Base-by-base conservation (phyloP, 53 echinoderm and acorn worm genomes). In the Paracentrotus lividus region DNA sequence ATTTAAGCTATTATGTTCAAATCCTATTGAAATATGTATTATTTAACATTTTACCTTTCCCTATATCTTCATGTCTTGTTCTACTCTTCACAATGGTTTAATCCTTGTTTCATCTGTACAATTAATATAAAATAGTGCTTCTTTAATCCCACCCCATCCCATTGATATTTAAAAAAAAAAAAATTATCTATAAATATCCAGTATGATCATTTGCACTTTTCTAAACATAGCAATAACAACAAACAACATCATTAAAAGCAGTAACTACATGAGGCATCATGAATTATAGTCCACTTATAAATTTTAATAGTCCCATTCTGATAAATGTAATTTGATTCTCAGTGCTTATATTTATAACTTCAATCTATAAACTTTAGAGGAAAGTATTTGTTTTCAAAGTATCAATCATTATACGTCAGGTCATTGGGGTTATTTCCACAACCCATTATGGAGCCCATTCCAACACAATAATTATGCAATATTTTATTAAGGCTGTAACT, bases 201-300 rank as follows among this genome's bases (percentile, higher is more conserved):
- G n/a, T n/a, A 29, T n/a, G n/a, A 59, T 59, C n/a, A 59, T 59
- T 24, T 24, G n/a, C 13, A 16, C 32, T 67, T 8, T 67, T 67
- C 67, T 38, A 72, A 72, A 38, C 72, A 38, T 38, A 72, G 72
- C 72, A 72, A 72, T 72, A 72, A 72, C 36, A 40, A 8, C 72
- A 72, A 21, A 40, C 20, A 72, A 32, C 36, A 36, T 72, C 6
- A 4, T 40, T 38, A 5, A 40, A 40, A 38, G 36, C 18, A 72
- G 18, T 21, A 40, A 72, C 40, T 15, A 40, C 72, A 72, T 20
- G 72, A 72, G 40, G 10, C 18, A 40, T 36, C n/a, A 8, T 72
- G 4, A 38, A 72, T 72, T 72, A 72, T 72, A 40, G 18, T 40
- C 72, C 16, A 20, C 40, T 72, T 18, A 15, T 72, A 40, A 15